These are phyloP conservation scores for Pomatostomus ruficeps DNA, from an alignment of 2,113 vertebrate genomes.

Conservation along the genomic window DNA sequence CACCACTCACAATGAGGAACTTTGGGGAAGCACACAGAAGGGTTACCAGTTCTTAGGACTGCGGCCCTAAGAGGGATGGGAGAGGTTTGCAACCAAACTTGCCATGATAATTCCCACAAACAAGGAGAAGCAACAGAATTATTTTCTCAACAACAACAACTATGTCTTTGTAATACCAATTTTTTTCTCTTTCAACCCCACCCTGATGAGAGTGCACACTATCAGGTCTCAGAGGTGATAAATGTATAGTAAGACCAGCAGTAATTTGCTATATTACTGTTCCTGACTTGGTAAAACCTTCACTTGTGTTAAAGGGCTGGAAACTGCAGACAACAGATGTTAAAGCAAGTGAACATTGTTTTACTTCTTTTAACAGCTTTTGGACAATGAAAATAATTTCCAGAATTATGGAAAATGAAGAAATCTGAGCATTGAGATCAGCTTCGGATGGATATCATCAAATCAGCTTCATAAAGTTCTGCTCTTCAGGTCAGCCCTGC, in stretches of 20 bases:
- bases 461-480: neutral
- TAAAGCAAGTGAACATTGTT: neutral
- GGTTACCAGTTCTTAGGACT: neutral
- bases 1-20: neutral
- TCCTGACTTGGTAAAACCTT: neutral
- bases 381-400: neutral
- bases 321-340: neutral
- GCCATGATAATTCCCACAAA: neutral
- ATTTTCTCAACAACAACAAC: neutral
- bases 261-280: neutral
- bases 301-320: neutral
- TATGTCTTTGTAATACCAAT: too few species aligned
- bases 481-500: neutral
- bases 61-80: fast-evolving
- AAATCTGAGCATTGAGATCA: neutral
- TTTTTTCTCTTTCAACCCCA: neutral
- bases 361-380: neutral
- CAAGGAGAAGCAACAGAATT: neutral
- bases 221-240: neutral
- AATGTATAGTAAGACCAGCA: neutral
- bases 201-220: fast-evolving
- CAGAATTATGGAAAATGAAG: neutral
- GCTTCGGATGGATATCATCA: neutral
- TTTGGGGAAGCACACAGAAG: neutral
- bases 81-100: neutral